phyloP scores from a whole-genome alignment of 2,797 vertebrate species.

The Paramormyrops hopkinsi region DNA sequence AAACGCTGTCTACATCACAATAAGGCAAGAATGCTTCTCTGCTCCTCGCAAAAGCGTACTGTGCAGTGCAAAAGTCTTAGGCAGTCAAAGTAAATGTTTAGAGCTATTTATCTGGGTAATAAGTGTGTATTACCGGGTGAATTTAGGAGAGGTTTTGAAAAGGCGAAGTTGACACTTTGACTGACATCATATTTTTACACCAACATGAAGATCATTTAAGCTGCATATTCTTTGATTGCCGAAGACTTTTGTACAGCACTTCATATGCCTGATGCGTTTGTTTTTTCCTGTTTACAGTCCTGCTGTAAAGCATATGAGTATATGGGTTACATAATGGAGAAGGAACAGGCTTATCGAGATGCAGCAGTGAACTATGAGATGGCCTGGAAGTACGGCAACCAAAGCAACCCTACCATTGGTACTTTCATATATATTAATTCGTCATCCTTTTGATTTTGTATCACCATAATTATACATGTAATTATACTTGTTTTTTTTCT shows the following conservation, averaged over 20 bases:
- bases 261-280: not conserved
- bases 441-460: not conserved
- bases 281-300: constrained; percentile 63
- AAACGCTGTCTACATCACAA: constrained; percentile 87
- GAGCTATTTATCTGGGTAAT: not conserved
- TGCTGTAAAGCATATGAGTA: constrained; percentile 98
- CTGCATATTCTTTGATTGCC: not conserved
- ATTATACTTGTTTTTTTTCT: not conserved
- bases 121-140: not conserved
- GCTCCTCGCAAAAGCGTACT: not conserved
- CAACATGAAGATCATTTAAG: not conserved
- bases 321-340: constrained; percentile 97
- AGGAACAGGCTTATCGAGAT: constrained; percentile 89
- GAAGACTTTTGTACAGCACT: not conserved
- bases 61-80: not conserved
- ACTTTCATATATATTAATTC: constrained; percentile 33
- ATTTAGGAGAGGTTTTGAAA: not conserved
- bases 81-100: not conserved
- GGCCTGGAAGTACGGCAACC: constrained; percentile 93
- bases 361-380: constrained; percentile 90
- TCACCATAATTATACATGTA: not conserved
- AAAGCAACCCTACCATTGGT: constrained; percentile 83
- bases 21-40: constrained; percentile 52
- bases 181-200: not conserved
- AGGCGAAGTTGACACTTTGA: not conserved